These are phyloP conservation scores for Gastrophryne carolinensis DNA, from an alignment of 2,797 vertebrate species.

Conservation along the genomic window DNA sequence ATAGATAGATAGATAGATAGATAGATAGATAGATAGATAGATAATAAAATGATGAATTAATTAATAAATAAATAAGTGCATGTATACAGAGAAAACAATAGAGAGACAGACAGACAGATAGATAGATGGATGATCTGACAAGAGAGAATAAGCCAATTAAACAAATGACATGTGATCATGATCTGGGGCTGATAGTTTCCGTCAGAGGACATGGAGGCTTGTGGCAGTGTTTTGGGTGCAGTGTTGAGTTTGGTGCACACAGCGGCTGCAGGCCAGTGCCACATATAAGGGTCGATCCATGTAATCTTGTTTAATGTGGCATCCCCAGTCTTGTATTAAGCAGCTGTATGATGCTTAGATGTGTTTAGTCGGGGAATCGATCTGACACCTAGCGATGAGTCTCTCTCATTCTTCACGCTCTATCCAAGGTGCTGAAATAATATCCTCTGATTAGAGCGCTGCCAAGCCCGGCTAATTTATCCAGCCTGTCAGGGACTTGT, in stretches of 20 bases:
- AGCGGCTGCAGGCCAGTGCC: neutral
- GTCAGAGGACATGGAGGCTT: no score
- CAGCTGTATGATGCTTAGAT: slow-evolving; percentile 72
- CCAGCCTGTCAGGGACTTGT: slow-evolving; percentile 89
- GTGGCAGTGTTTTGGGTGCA: no score
- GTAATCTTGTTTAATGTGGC: slow-evolving; percentile 78
- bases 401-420: slow-evolving; percentile 86
- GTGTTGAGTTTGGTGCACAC: neutral
- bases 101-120: no score
- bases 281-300: slow-evolving; percentile 57
- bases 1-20: neutral
- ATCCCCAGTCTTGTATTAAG: slow-evolving; percentile 76
- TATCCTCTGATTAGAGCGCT: slow-evolving; percentile 93
- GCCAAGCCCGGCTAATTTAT: slow-evolving; percentile 92
- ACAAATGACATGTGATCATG: no score
- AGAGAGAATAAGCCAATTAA: no score
- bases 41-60: no score
- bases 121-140: no score
- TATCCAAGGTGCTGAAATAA: slow-evolving; percentile 87
- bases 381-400: slow-evolving; percentile 87
- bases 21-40: no score
- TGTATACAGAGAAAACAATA: no score
- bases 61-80: no score
- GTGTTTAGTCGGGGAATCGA: slow-evolving; percentile 86
- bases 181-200: no score